phyloP scores from a whole-genome alignment of 1,140 invertebrate species.

The Oryzaephilus surinamensis region DNA sequence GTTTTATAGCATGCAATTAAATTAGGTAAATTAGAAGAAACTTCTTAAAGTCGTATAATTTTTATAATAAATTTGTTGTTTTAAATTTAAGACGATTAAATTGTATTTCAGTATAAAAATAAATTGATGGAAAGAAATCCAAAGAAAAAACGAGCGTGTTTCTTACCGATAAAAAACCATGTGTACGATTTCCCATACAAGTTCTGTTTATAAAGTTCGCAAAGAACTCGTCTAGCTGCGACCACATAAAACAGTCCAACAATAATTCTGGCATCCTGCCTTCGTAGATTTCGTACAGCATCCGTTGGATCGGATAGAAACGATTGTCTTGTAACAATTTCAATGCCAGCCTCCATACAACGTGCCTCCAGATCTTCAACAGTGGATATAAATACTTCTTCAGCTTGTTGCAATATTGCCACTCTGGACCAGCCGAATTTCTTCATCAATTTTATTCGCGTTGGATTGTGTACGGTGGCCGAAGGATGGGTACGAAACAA shows the following conservation, averaged over 20 bases:
- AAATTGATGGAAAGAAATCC: too few relatives aligned
- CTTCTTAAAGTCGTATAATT: too few relatives aligned
- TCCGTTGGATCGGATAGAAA: conserved; percentile 94
- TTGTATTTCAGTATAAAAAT: too few relatives aligned
- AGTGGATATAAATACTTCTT: conserved; percentile 98
- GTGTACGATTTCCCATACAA: conserved; percentile 94
- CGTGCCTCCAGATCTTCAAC: conserved; percentile 93
- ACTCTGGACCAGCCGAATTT: conserved; percentile 95
- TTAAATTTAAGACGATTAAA: too few relatives aligned
- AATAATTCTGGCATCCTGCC: conserved; percentile 93
- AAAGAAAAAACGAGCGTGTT: too few relatives aligned
- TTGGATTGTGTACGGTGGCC: conserved; percentile 98
- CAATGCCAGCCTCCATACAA: conserved; percentile 70
- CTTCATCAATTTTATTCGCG: conserved; percentile 90
- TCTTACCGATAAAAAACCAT: conserved; percentile 96
- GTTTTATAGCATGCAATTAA: too few relatives aligned
- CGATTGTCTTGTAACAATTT: conserved; percentile 69
- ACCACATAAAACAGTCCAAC: conserved; percentile 98
- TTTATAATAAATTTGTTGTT: too few relatives aligned
- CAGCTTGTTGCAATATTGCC: conserved; percentile 94
- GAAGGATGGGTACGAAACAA: conserved; percentile 98
- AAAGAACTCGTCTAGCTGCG: conserved; percentile 88
- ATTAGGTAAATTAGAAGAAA: too few relatives aligned
- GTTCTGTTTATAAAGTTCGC: conserved; percentile 92
- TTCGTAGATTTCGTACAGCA: conserved; percentile 84